Evolutionary conservation across 2,888 invertebrate species (phyloP).

Genomic region (Acrobasis consociella): DNA sequence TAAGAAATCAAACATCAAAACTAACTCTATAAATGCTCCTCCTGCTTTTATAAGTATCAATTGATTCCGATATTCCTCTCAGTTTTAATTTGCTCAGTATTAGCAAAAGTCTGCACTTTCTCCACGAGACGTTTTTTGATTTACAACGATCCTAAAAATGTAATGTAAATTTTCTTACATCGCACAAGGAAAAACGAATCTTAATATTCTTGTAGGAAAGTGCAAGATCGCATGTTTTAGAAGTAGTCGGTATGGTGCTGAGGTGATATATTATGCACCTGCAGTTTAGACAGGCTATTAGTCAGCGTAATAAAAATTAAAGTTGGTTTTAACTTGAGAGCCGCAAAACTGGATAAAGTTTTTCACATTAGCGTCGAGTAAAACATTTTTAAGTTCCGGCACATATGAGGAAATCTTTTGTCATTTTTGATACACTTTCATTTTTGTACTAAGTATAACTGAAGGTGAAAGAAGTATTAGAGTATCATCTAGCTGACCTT

Average conservation of each 20-base stretch:
- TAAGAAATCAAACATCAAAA: no score
- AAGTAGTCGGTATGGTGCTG: constrained; percentile 7
- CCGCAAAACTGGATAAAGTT: constrained; percentile 13
- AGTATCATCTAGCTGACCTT: no score
- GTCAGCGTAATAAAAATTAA: constrained; percentile 21
- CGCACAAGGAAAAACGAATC: background rate
- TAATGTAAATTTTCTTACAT: constrained; percentile 31
- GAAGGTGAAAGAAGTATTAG: no score
- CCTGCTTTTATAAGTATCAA: no score
- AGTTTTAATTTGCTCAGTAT: constrained; percentile 7
- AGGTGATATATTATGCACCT: constrained; percentile 24
- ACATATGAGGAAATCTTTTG: no score
- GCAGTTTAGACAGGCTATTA: constrained; percentile 22
- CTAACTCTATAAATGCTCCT: background rate
- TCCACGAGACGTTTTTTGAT: constrained; percentile 31
- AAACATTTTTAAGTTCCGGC: background rate
- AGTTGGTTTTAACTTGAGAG: constrained; percentile 17
- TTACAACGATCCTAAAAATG: constrained; percentile 34
- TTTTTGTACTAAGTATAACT: no score
- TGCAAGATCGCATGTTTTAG: constrained; percentile 4
- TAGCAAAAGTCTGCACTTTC: constrained; percentile 31
- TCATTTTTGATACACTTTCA: no score
- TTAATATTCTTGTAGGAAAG: background rate
- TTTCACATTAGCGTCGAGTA: constrained; percentile 9
- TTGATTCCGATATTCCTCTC: background rate